A percentile compares a stretch with the other conserved stretches of the same genome.
Conservation (phyloP, 2,113 vertebrate genomes). For the Pedetes capensis region DNA sequence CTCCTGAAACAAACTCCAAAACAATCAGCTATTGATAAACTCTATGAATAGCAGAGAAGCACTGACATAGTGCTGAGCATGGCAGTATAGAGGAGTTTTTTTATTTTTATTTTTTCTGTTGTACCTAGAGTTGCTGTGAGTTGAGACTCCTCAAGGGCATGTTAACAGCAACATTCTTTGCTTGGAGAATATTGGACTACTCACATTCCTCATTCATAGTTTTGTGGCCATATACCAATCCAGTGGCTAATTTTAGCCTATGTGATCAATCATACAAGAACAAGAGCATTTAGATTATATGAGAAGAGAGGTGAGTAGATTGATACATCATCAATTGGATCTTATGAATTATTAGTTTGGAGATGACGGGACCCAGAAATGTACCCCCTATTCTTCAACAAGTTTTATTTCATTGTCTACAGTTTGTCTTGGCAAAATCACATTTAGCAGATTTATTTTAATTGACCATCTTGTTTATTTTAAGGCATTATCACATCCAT, state of each 20-base stretch:
- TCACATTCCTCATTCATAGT: neutral
- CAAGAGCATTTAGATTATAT: neutral
- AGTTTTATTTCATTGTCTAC: neutral
- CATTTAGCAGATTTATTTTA: conserved; percentile 50
- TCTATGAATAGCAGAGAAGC: too few relatives aligned
- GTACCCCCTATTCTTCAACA: neutral
- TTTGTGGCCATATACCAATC: neutral
- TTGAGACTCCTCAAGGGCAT: too few relatives aligned
- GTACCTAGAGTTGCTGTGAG: too few relatives aligned
- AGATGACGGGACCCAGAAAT: neutral
- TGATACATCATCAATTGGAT: neutral
- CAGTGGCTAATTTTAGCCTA: neutral
- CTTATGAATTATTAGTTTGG: neutral
- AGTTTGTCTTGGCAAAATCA: conserved; percentile 14
- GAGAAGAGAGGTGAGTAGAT: too few relatives aligned
- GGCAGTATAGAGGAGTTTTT: too few relatives aligned
- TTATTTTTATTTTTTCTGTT: too few relatives aligned
- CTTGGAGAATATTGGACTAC: neutral
- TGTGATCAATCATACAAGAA: neutral
- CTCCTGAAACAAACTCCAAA: too few relatives aligned
- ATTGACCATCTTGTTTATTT: conserved; percentile 38
- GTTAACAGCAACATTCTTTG: too few relatives aligned
- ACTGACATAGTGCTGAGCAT: too few relatives aligned
- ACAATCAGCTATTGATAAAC: too few relatives aligned
- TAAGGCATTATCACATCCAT: neutral